Conservation (phyloP, 2,797 vertebrate genomes). For the Anas acuta region DNA sequence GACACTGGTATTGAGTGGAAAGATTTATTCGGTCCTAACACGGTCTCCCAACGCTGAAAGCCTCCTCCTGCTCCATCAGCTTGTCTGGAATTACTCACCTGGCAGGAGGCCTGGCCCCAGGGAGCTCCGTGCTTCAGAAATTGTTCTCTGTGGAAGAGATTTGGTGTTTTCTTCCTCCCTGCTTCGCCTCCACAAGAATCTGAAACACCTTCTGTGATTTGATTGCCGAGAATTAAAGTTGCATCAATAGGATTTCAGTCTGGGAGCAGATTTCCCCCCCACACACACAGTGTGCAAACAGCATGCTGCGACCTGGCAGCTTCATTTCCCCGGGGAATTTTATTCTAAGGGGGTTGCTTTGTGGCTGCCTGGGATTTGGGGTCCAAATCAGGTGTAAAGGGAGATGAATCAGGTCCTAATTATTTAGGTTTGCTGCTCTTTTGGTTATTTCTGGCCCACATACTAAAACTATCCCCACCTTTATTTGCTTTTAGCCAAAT, state of each 20-base stretch:
- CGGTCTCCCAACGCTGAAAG: neutral
- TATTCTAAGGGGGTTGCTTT: neutral
- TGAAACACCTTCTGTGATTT: neutral
- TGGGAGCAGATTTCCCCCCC: neutral
- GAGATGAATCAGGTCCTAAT: neutral
- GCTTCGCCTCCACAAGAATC: neutral
- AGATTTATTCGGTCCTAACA: neutral
- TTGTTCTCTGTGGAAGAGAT: neutral
- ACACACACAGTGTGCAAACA: fast-evolving
- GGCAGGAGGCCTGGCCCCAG: neutral
- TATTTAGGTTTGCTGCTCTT: neutral
- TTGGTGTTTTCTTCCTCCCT: neutral
- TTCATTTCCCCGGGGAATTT: neutral
- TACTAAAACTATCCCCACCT: no score
- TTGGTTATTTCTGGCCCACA: neutral
- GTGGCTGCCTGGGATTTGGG: neutral
- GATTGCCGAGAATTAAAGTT: neutral
- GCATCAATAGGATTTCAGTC: neutral
- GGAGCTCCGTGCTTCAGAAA: neutral
- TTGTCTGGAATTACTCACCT: neutral
- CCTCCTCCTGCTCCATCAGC: neutral
- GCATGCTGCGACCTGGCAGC: neutral
- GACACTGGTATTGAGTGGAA: neutral
- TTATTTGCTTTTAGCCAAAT: neutral
- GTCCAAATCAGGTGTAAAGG: neutral